These are phyloP conservation scores for Nasonia oneida DNA, from an alignment of 2,888 invertebrate genomes.

Conservation along the genomic window DNA sequence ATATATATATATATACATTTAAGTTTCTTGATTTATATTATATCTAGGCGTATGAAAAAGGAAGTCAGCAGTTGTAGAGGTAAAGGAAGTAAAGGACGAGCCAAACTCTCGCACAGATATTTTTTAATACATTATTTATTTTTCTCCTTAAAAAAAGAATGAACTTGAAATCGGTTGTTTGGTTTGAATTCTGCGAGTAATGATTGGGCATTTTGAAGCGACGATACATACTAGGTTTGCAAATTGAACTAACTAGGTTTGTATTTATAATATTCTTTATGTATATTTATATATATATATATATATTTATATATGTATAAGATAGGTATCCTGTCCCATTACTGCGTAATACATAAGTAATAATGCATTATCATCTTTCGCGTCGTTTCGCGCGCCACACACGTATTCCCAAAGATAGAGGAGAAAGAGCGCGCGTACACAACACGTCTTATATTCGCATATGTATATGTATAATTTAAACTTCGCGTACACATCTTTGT, in stretches of 20 bases:
- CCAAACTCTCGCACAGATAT: background rate
- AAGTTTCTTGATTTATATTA: background rate
- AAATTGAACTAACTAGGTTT: slow-evolving; percentile 77
- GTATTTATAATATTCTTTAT: slow-evolving; percentile 68
- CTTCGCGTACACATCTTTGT: slow-evolving; percentile 13
- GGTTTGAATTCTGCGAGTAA: slow-evolving; percentile 75
- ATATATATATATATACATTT: background rate
- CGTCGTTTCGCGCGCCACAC: slow-evolving; percentile 60
- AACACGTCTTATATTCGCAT: background rate
- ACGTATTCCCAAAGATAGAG: slow-evolving; percentile 9
- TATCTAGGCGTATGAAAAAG: too few species aligned
- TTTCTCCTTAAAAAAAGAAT: slow-evolving; percentile 78
- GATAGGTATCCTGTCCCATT: slow-evolving; percentile 72
- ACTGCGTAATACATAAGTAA: slow-evolving; percentile 65
- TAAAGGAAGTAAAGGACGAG: background rate
- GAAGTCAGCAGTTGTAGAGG: too few species aligned
- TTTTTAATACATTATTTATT: slow-evolving; percentile 77
- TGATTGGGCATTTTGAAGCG: slow-evolving; percentile 78
- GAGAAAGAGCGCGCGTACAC: background rate
- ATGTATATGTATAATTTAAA: background rate
- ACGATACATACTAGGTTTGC: slow-evolving; percentile 78
- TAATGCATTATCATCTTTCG: slow-evolving; percentile 59
- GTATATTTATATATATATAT: slow-evolving; percentile 68
- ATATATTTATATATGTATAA: slow-evolving; percentile 74
- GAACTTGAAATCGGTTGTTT: slow-evolving; percentile 77